Evolutionary conservation across 2,888 invertebrate species (phyloP).

Genomic region (Tigriopus californicus): DNA sequence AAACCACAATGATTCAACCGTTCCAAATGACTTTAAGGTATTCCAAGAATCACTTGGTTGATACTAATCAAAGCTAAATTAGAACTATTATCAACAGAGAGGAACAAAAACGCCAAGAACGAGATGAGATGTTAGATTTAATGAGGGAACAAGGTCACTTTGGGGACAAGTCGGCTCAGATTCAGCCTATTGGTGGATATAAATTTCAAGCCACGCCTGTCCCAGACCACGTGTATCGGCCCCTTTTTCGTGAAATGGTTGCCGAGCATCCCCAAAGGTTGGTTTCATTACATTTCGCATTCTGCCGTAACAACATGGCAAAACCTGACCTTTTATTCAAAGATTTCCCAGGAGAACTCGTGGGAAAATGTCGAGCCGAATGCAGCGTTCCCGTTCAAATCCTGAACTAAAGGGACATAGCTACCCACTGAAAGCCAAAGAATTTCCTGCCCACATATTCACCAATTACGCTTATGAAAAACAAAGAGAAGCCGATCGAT

Average conservation of each 20-base stretch:
- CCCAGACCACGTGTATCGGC: not conserved
- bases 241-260: not conserved
- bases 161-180: not conserved
- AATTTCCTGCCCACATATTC: constrained; percentile 2
- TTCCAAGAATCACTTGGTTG: too few species aligned
- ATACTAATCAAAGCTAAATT: too few species aligned
- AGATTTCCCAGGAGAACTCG: too few species aligned
- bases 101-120: not conserved
- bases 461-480: constrained; percentile 8
- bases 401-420: too few species aligned
- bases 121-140: not conserved
- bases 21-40: too few species aligned
- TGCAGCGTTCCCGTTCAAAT: too few species aligned
- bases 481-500: constrained; percentile 1
- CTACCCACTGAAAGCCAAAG: not conserved
- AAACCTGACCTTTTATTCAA: too few species aligned
- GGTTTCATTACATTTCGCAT: not conserved
- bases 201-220: constrained; percentile 1
- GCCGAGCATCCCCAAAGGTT: constrained; percentile 1
- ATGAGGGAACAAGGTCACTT: not conserved
- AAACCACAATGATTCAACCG: too few species aligned
- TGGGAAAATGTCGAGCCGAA: too few species aligned
- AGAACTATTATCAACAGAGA: not conserved
- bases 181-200: not conserved
- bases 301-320: too few species aligned